A percentile compares a stretch with the other conserved stretches of the same genome.
Conservation (phyloP, 1,140 invertebrate genomes). For the Drosophila baimaii region DNA sequence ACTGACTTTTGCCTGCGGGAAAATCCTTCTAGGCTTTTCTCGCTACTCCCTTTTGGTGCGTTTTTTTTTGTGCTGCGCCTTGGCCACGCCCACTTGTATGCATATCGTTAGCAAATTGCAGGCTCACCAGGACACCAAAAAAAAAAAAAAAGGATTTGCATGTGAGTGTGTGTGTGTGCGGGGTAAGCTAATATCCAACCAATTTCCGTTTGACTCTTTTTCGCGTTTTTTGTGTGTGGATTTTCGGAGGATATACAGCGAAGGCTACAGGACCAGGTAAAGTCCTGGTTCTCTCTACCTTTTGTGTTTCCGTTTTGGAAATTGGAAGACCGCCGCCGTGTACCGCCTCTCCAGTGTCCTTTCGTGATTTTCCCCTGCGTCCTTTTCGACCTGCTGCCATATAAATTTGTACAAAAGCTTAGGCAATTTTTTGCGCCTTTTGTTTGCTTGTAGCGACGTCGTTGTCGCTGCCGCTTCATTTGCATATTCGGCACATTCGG, state of each 20-base stretch:
- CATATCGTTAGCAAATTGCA: slow-evolving; percentile 83
- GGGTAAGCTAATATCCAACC: slow-evolving; percentile 78
- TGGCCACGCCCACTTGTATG: slow-evolving; percentile 63
- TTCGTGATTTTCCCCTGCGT: slow-evolving; percentile 20
- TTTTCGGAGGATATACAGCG: slow-evolving; percentile 9
- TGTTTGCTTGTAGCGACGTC: slow-evolving; percentile 27
- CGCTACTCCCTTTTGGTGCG: slow-evolving; percentile 4
- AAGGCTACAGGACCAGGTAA: slow-evolving; percentile 14
- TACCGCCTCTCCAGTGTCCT: slow-evolving; percentile 39
- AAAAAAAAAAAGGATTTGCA: slow-evolving; percentile 37
- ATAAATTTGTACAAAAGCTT: slow-evolving; percentile 80
- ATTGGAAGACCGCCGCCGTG: slow-evolving; percentile 58
- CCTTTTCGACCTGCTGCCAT: slow-evolving; percentile 33
- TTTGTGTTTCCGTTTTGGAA: slow-evolving; percentile 80
- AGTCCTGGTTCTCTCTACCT: slow-evolving; percentile 51
- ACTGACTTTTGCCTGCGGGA: slow-evolving; percentile 30
- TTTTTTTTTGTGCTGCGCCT: background rate
- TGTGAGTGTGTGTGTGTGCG: slow-evolving; percentile 14
- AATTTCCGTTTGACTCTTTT: slow-evolving; percentile 73
- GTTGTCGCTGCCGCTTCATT: slow-evolving; percentile 50
- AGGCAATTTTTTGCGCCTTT: slow-evolving; percentile 45
- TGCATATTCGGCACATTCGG: slow-evolving; percentile 73
- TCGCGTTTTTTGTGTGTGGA: slow-evolving; percentile 37
- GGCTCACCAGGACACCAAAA: slow-evolving; percentile 59
- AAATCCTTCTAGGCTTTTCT: slow-evolving; percentile 22